A percentile compares a stretch with the other conserved stretches of the same genome.
These are phyloP conservation scores for Pseudolycoriella hygida DNA, from an alignment of 2,888 invertebrate species.

Conservation along the genomic window DNA sequence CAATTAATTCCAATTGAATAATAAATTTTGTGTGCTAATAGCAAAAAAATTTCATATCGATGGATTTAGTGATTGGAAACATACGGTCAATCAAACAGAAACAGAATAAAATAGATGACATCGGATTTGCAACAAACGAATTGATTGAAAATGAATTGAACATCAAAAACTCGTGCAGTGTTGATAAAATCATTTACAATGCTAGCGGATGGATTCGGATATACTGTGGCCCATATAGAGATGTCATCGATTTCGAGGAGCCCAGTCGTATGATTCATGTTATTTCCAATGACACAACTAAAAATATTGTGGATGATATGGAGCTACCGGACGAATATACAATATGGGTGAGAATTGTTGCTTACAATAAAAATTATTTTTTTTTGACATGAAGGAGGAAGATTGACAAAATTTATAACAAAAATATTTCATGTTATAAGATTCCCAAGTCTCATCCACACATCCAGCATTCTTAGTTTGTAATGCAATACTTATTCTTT, in stretches of 20 bases:
- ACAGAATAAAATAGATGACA: background rate
- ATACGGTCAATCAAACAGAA: constrained; percentile 8
- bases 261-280: constrained; percentile 14
- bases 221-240: constrained; percentile 13
- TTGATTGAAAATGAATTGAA: background rate
- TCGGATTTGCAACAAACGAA: background rate
- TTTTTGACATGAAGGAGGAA: too few relatives aligned
- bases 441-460: too few relatives aligned
- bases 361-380: too few relatives aligned
- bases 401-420: too few relatives aligned
- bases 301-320: constrained; percentile 11
- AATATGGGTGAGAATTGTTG: constrained; percentile 9
- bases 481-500: too few relatives aligned
- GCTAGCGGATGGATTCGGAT: constrained; percentile 13
- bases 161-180: background rate
- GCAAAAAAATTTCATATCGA: too few relatives aligned
- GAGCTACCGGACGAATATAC: constrained; percentile 12
- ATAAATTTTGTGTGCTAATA: background rate
- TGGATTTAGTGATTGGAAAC: constrained; percentile 4
- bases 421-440: too few relatives aligned
- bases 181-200: background rate
- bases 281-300: constrained; percentile 8
- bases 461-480: too few relatives aligned
- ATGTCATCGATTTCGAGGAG: constrained; percentile 12
- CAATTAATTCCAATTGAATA: background rate